Evolutionary conservation across 2,113 vertebrate species (phyloP).

Genomic region (Percina caprodes): DNA sequence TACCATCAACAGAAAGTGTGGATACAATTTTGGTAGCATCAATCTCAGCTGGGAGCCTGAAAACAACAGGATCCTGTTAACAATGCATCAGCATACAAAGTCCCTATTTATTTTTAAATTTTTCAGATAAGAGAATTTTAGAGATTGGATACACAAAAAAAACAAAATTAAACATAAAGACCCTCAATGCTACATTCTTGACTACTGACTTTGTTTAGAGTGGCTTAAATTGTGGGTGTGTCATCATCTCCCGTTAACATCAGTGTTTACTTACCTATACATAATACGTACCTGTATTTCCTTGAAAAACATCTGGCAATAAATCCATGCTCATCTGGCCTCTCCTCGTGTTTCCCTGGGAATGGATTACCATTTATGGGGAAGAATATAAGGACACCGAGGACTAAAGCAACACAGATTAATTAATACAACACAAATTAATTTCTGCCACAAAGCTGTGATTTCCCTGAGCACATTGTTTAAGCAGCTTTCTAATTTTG

Average conservation of each 20-base stretch:
- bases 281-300: conserved; percentile 82
- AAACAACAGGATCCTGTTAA: conserved; percentile 19
- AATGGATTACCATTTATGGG: conserved; percentile 55
- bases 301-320: conserved; percentile 83
- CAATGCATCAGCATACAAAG: neutral
- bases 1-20: conserved; percentile 76
- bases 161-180: neutral
- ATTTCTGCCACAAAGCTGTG: conserved; percentile 66
- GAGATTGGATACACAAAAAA: neutral
- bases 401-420: conserved; percentile 55
- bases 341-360: conserved; percentile 83
- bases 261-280: conserved; percentile 10
- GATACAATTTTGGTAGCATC: conserved; percentile 69
- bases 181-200: neutral
- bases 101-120: conserved; percentile 3
- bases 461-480: conserved; percentile 59
- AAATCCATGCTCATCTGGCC: conserved; percentile 82
- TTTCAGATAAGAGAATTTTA: conserved; percentile 21
- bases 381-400: conserved; percentile 49
- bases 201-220: neutral
- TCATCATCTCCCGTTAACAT: conserved; percentile 7
- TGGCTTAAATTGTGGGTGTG: conserved; percentile 4
- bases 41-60: conserved; percentile 78
- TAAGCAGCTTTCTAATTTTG: conserved; percentile 53
- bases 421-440: conserved; percentile 59